Conservation (phyloP, 2,113 vertebrate species). For the Thalassoma bifasciatum region DNA sequence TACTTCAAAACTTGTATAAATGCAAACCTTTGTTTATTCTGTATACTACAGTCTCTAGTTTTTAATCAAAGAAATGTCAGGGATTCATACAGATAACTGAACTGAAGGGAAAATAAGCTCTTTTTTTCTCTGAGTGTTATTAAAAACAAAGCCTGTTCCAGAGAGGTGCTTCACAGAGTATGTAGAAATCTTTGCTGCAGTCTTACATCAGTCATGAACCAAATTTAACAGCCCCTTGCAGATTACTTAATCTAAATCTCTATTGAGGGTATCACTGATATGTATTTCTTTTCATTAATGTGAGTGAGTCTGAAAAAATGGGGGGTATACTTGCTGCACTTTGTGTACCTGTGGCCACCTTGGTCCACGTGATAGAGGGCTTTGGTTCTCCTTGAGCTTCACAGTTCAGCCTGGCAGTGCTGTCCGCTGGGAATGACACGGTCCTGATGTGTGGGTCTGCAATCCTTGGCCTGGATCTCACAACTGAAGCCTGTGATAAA, state of each 20-base stretch:
- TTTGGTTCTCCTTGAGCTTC: constrained; percentile 88
- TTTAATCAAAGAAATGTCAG: constrained; percentile 6
- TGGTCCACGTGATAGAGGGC: constrained; percentile 92
- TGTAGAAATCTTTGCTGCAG: constrained; percentile 2
- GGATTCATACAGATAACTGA: constrained; percentile 1
- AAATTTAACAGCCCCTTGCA: not conserved
- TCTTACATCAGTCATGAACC: constrained; percentile 1
- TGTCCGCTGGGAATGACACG: constrained; percentile 83
- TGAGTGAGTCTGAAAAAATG: not conserved
- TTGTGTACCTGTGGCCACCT: constrained; percentile 90
- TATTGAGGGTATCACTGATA: not conserved
- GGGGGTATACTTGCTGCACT: not conserved
- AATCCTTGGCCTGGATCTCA: constrained; percentile 85
- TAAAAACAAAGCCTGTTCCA: not conserved
- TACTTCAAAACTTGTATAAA: constrained; percentile 22
- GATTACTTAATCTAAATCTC: constrained; percentile 7
- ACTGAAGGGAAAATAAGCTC: not conserved
- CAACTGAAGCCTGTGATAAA: constrained; percentile 59
- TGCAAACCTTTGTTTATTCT: constrained; percentile 26
- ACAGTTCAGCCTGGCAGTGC: constrained; percentile 85
- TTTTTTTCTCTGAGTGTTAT: constrained; percentile 8
- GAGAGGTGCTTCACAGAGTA: constrained; percentile 5
- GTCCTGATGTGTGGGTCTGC: constrained; percentile 79
- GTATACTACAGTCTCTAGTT: not conserved
- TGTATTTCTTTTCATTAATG: constrained; percentile 8